Conservation (phyloP, 2,113 vertebrate species). For the Mungos mungo region DNA sequence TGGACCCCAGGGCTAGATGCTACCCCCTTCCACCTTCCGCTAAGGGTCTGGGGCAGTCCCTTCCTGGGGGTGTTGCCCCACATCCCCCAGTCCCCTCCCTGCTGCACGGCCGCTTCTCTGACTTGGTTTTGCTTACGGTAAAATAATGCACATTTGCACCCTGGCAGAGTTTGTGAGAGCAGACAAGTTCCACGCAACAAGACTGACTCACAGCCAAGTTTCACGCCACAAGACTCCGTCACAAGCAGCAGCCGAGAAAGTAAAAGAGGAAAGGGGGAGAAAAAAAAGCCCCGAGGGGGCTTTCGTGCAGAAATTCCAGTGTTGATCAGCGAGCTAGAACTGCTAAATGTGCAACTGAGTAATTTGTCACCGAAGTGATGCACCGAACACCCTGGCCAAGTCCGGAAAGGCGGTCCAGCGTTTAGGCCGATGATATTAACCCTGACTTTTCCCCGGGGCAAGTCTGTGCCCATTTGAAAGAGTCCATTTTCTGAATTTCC, state of each 20-base stretch:
- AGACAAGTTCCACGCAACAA: too few species aligned
- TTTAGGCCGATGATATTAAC: neutral
- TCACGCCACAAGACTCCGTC: neutral
- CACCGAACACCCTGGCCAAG: neutral
- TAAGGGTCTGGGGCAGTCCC: accelerated
- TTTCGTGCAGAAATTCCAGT: neutral
- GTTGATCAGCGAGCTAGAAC: neutral
- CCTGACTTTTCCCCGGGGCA: neutral
- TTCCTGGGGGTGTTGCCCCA: accelerated
- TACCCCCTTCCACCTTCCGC: too few species aligned
- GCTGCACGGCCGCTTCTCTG: neutral
- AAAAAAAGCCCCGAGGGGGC: too few species aligned
- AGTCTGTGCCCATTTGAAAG: neutral
- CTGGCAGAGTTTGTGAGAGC: accelerated
- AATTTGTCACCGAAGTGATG: neutral
- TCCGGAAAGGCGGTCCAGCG: neutral
- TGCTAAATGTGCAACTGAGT: neutral
- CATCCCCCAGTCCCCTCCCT: neutral
- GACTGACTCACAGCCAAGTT: neutral
- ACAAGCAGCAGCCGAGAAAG: accelerated
- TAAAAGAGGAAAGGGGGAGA: too few species aligned
- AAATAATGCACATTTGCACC: neutral
- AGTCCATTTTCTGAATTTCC: neutral
- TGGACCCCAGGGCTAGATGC: neutral
- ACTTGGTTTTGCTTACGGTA: too few species aligned